phyloP scores from a whole-genome alignment of 1,140 invertebrate species.

The Aphis gossypii region DNA sequence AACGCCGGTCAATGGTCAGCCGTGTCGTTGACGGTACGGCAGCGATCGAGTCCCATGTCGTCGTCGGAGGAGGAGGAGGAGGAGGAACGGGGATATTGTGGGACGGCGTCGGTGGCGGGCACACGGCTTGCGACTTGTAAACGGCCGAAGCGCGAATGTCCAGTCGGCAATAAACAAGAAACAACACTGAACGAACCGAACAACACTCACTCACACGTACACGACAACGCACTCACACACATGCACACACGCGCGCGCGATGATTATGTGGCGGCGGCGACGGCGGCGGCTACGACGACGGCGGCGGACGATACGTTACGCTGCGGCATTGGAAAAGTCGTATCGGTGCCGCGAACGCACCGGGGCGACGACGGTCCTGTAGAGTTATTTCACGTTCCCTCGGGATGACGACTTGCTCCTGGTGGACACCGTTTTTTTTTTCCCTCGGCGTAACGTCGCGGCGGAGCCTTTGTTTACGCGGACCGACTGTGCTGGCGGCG shows the following conservation, averaged over 20 bases:
- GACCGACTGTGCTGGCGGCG: not conserved
- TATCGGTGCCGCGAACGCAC: not conserved
- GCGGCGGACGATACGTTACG: not conserved
- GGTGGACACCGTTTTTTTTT: not conserved
- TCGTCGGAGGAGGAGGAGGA: not conserved
- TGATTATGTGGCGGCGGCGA: slow-evolving; percentile 43
- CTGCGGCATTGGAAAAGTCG: not conserved
- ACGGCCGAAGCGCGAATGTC: not conserved
- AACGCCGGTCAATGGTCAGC: not conserved
- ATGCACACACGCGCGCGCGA: slow-evolving; percentile 9
- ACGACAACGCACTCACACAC: not conserved
- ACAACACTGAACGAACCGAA: not conserved
- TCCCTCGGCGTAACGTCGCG: not conserved
- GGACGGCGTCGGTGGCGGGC: not conserved
- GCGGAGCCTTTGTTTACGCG: slow-evolving; percentile 50
- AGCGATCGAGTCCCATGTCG: not conserved
- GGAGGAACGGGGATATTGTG: not conserved
- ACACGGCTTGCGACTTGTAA: not conserved
- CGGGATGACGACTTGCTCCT: not conserved
- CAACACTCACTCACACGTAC: not conserved
- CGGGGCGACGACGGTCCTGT: not conserved
- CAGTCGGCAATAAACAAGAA: not conserved
- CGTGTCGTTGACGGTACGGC: not conserved
- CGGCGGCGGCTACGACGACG: not conserved
- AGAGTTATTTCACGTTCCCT: not conserved